A percentile compares a stretch with the other conserved stretches of the same genome.
phyloP scores from a whole-genome alignment of 2,113 vertebrate genomes.

The Austrofundulus limnaeus region DNA sequence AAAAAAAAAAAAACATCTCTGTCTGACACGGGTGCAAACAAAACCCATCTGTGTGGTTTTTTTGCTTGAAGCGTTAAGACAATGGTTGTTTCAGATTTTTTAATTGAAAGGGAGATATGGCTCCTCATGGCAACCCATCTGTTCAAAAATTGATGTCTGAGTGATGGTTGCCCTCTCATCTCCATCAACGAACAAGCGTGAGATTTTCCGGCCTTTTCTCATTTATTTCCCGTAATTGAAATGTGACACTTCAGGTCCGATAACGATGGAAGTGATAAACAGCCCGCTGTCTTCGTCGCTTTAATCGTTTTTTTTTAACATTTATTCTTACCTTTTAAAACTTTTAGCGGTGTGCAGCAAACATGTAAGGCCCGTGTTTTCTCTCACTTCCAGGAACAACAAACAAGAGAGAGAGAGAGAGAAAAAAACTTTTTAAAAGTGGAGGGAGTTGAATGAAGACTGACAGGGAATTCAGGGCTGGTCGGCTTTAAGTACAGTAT shows the following conservation, averaged over 20 bases:
- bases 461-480: constrained; percentile 71
- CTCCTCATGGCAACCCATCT: constrained; percentile 73
- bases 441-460: constrained; percentile 53
- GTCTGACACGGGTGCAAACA: constrained; percentile 56
- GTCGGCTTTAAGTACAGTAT: constrained; percentile 77
- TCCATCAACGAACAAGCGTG: constrained; percentile 61
- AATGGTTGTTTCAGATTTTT: constrained; percentile 68
- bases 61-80: constrained; percentile 55
- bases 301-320: constrained; percentile 45
- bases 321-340: constrained; percentile 24
- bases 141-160: constrained; percentile 71
- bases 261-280: constrained; percentile 60
- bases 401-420: constrained; percentile 2
- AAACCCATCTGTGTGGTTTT: constrained; percentile 69
- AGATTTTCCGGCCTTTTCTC: constrained; percentile 63
- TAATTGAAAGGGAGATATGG: constrained; percentile 72
- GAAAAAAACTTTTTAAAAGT: constrained; percentile 66
- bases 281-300: constrained; percentile 54
- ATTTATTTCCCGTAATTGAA: constrained; percentile 74
- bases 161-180: constrained; percentile 69
- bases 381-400: constrained; percentile 20
- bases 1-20: constrained; percentile 47
- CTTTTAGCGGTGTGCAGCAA: constrained; percentile 1
- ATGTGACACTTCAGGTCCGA: constrained; percentile 52
- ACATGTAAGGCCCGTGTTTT: constrained; percentile 4